Percentiles rank a stretch among this genome's conserved stretches.
Conservation (phyloP, 2,113 vertebrate species). For the Crotalus tigris region DNA sequence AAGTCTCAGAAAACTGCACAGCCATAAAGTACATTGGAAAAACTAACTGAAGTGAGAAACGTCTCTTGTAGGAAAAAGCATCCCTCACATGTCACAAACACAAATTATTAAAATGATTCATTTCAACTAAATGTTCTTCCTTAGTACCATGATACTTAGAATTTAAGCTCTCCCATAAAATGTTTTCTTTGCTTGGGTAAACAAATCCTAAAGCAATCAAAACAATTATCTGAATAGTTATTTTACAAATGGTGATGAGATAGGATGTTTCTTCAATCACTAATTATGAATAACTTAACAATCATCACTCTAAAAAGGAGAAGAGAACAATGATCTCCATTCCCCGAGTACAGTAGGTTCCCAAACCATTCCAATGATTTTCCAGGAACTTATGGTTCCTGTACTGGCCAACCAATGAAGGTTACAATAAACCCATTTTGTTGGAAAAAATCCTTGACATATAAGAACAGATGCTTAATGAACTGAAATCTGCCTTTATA, state of each 20-base stretch:
- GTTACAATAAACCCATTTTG: not conserved
- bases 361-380: not conserved
- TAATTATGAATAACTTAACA: not conserved
- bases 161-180: constrained; percentile 53
- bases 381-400: not conserved
- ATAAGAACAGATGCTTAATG: not conserved
- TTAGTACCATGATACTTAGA: constrained; percentile 40
- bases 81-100: constrained; percentile 26
- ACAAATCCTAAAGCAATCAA: not conserved
- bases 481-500: not conserved
- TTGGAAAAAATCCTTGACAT: not conserved
- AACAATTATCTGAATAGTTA: not conserved
- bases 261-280: not conserved
- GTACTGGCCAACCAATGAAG: not conserved
- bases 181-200: constrained; percentile 44
- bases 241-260: not conserved
- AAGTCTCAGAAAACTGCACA: constrained; percentile 21
- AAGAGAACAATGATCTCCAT: not conserved
- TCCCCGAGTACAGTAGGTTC: not conserved
- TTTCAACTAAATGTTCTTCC: constrained; percentile 39
- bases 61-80: not conserved
- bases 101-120: constrained; percentile 48
- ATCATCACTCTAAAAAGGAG: not conserved
- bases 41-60: constrained; percentile 27
- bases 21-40: constrained; percentile 28